These are phyloP conservation scores for Uria lomvia DNA, from an alignment of 2,113 vertebrate species.

Conservation along the genomic window DNA sequence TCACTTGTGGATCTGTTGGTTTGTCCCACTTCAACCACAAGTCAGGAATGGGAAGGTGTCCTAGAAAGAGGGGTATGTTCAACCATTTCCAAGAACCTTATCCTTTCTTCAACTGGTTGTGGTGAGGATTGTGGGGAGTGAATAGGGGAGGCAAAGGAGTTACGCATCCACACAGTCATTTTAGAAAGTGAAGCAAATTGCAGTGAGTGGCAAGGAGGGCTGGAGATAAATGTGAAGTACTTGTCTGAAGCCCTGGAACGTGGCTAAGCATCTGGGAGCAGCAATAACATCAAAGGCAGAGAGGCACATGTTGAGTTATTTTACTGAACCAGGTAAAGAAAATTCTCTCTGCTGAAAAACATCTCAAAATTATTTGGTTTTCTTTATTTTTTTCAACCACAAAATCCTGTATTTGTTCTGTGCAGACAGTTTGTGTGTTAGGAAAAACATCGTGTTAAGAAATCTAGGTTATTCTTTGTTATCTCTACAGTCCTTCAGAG, in stretches of 20 bases:
- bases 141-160: not conserved
- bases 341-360: not conserved
- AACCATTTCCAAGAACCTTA: not conserved
- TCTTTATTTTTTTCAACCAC: not conserved
- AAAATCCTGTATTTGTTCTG: not conserved
- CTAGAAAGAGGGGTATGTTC: not conserved
- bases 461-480: not conserved
- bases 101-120: not conserved
- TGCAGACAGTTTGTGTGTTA: accelerated
- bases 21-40: not conserved
- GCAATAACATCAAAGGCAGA: not conserved
- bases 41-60: not conserved
- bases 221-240: not conserved
- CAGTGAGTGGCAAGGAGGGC: not conserved
- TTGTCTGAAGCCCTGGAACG: accelerated
- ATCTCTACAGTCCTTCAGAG: not conserved
- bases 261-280: not conserved
- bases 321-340: not conserved
- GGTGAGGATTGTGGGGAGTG: not conserved
- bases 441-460: not conserved
- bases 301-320: not conserved
- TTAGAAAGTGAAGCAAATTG: not conserved
- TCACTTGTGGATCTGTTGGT: not conserved
- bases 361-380: not conserved
- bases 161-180: not conserved